phyloP scores from a whole-genome alignment of 1,140 invertebrate genomes.

The Paraescarpia echinospica region DNA sequence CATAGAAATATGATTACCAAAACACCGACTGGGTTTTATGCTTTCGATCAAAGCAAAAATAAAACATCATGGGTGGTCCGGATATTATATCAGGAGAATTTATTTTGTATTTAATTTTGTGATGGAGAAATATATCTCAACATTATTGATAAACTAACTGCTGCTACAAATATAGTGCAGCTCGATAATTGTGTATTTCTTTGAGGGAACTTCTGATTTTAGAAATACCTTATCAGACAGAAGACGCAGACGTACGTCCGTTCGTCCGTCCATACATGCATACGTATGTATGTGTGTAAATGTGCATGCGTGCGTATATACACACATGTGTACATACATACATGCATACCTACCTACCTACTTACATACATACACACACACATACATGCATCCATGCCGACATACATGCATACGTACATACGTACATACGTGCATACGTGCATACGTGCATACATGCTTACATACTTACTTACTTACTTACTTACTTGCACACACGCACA shows the following conservation, averaged over 20 bases:
- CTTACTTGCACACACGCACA: slow-evolving; percentile 2
- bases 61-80: neutral
- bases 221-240: too few relatives aligned
- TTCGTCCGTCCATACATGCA: neutral
- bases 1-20: neutral
- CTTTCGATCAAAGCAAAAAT: neutral
- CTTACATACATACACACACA: slow-evolving; percentile 18
- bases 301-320: neutral
- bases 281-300: too few relatives aligned
- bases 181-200: too few relatives aligned
- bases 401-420: slow-evolving; percentile 17
- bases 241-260: too few relatives aligned
- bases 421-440: neutral
- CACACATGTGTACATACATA: neutral
- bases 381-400: slow-evolving; percentile 22
- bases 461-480: slow-evolving; percentile 24
- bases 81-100: neutral
- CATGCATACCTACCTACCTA: slow-evolving; percentile 10
- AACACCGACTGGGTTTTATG: neutral
- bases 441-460: slow-evolving; percentile 23
- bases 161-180: too few relatives aligned
- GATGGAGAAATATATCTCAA: too few relatives aligned
- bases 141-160: too few relatives aligned
- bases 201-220: too few relatives aligned
- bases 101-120: neutral